Evolutionary conservation across 2,113 vertebrate species (phyloP).

Genomic region (Furnarius figulus): DNA sequence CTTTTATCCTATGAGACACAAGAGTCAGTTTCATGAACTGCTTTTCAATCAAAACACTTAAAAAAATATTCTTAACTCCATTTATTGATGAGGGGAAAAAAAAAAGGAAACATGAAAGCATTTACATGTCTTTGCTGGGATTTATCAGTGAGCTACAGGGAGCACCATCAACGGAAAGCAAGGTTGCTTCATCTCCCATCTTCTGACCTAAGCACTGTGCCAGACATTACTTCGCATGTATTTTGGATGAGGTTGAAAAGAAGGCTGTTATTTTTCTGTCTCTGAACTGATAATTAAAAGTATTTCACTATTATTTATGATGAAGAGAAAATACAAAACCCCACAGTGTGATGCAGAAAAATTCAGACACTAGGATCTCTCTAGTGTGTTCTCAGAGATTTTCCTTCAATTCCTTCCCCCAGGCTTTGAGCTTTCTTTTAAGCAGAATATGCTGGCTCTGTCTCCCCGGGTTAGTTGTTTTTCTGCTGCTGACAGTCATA

Average conservation of each 20-base stretch:
- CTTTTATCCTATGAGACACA: neutral
- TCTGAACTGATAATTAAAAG: neutral
- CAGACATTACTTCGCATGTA: neutral
- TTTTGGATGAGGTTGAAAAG: neutral
- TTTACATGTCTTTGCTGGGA: too few species aligned
- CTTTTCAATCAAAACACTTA: neutral
- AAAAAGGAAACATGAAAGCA: neutral
- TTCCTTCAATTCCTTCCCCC: neutral
- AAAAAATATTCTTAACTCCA: neutral
- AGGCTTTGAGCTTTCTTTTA: neutral
- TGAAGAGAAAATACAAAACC: neutral
- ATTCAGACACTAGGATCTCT: neutral
- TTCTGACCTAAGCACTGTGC: neutral
- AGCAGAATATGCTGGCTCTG: neutral
- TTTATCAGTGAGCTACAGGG: neutral
- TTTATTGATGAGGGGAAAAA: neutral
- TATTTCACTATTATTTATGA: neutral
- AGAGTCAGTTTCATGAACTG: neutral
- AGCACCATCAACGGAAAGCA: neutral
- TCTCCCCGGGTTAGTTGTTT: neutral
- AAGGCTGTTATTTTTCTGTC: neutral
- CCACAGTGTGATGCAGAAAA: neutral
- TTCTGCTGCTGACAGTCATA: neutral
- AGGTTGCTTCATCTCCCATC: neutral
- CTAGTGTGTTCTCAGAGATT: neutral